These are phyloP conservation scores for Mormyrus hasselquistii DNA, from an alignment of 2,797 vertebrate genomes.

Conservation along the genomic window DNA sequence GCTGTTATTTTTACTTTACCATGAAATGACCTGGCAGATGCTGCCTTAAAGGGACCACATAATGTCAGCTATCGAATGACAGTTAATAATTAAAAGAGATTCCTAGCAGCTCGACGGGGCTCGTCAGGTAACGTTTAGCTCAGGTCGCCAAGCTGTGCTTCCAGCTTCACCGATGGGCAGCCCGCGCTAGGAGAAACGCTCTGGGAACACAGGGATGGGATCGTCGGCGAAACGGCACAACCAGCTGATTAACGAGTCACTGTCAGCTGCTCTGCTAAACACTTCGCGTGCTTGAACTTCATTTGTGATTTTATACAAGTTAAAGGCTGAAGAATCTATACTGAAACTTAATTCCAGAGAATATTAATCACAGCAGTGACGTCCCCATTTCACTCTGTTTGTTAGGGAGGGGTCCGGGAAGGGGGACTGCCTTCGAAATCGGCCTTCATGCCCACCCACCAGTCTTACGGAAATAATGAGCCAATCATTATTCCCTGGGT, in stretches of 20 bases:
- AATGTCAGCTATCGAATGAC: not conserved
- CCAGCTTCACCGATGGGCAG: not conserved
- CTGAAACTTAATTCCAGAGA: not conserved
- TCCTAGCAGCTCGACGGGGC: not conserved
- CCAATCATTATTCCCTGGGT: not conserved
- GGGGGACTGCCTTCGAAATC: not conserved
- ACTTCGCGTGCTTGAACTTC: not conserved
- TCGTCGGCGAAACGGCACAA: not conserved
- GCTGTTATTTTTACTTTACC: slow-evolving; percentile 8
- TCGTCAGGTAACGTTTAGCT: not conserved
- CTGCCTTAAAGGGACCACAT: not conserved
- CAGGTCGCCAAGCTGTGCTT: not conserved
- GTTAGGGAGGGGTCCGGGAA: not conserved
- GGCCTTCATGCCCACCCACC: not conserved
- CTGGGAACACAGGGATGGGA: not conserved
- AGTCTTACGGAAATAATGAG: not conserved
- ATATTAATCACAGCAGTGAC: not conserved
- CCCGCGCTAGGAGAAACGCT: not conserved
- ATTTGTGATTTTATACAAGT: not conserved
- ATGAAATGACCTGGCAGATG: slow-evolving; percentile 7
- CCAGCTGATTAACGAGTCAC: not conserved
- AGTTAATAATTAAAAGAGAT: slow-evolving; percentile 5
- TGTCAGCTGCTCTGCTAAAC: not conserved
- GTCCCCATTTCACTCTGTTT: not conserved
- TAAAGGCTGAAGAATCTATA: not conserved